These are phyloP conservation scores for Perdita meconis DNA, from an alignment of 2,888 invertebrate species.

Conservation along the genomic window DNA sequence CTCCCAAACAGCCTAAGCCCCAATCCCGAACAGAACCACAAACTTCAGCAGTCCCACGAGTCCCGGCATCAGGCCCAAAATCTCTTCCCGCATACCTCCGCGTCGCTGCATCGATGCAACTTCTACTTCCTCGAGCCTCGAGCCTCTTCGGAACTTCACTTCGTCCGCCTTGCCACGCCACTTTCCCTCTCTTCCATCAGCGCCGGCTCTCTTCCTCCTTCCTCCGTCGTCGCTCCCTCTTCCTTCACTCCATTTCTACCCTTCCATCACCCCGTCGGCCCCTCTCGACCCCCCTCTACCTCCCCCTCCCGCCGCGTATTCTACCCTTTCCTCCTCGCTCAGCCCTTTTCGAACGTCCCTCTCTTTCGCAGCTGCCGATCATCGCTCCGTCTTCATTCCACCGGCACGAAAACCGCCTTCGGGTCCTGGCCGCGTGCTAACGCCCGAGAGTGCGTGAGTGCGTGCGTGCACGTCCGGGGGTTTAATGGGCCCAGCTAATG, in stretches of 20 bases:
- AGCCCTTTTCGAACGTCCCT: conserved; percentile 29
- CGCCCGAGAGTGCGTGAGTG: conserved; percentile 52
- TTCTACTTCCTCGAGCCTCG: neutral
- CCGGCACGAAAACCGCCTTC: conserved; percentile 60
- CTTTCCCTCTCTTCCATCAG: conserved; percentile 23
- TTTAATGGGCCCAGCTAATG: conserved; percentile 84
- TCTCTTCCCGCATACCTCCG: neutral
- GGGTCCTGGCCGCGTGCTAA: conserved; percentile 44
- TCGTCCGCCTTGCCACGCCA: conserved; percentile 9
- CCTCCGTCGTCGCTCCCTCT: conserved; percentile 28
- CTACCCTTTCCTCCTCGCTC: conserved; percentile 22
- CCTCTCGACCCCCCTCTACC: conserved; percentile 7
- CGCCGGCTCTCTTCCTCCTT: conserved; percentile 2
- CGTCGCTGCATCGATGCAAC: neutral
- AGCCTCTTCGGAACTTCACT: neutral
- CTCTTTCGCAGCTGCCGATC: conserved; percentile 12
- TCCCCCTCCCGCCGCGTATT: conserved; percentile 1
- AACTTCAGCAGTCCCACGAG: no score
- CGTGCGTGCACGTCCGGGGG: conserved; percentile 78
- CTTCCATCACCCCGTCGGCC: conserved; percentile 12
- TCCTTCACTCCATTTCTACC: conserved; percentile 19
- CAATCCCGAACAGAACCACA: no score
- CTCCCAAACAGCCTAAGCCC: no score
- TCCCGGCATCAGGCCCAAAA: no score
- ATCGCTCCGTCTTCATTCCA: conserved; percentile 14